Evolutionary conservation across 2,888 invertebrate species (phyloP).

Genomic region (Resseliella maxima): DNA sequence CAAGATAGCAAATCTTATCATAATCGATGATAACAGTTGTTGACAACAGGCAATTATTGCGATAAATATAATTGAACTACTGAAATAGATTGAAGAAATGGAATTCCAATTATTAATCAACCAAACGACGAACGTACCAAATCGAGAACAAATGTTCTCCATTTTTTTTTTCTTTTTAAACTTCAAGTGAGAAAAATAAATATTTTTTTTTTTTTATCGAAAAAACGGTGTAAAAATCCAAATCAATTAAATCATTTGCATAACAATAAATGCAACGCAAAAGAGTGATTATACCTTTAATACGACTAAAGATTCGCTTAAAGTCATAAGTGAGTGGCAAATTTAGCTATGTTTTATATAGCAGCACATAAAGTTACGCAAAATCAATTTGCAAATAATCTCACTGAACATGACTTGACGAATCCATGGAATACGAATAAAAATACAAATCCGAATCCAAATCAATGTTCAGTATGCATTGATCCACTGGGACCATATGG

Average conservation of each 20-base stretch:
- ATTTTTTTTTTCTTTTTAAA: background rate
- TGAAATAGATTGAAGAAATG: background rate
- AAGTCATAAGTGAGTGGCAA: background rate
- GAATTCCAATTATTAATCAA: background rate
- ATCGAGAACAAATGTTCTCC: background rate
- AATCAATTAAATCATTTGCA: background rate
- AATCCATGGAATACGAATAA: too few relatives aligned
- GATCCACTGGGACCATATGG: background rate
- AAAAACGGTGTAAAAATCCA: background rate
- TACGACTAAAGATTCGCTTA: slow-evolving; percentile 15
- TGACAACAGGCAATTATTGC: background rate
- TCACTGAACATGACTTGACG: background rate
- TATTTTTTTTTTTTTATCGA: background rate
- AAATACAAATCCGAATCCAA: background rate
- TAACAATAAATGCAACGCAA: slow-evolving; percentile 21
- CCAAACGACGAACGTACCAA: background rate
- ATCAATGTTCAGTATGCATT: background rate
- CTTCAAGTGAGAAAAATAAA: background rate
- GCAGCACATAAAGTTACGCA: background rate
- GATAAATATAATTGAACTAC: background rate
- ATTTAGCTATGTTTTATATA: slow-evolving; percentile 2
- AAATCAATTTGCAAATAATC: slow-evolving; percentile 26
- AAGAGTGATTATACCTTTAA: background rate
- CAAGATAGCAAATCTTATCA: too few relatives aligned
- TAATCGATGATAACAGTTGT: background rate